Percentiles rank a stretch among this genome's conserved stretches.
phyloP scores from a whole-genome alignment of 2,113 vertebrate species.

The Oryzias curvinotus region DNA sequence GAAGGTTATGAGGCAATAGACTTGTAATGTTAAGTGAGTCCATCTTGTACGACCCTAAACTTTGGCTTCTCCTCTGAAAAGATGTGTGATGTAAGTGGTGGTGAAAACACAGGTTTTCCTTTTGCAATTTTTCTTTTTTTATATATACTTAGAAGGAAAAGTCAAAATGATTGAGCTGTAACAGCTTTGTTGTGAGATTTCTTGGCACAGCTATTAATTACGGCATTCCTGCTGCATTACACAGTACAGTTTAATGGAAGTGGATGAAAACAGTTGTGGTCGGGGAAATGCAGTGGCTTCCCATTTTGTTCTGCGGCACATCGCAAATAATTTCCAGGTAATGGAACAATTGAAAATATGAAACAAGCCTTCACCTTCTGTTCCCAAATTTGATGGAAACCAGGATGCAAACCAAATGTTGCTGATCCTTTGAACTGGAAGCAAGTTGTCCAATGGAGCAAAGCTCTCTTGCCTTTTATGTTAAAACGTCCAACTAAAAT shows the following conservation, averaged over 20 bases:
- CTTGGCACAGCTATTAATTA: conserved; percentile 41
- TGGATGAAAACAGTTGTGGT: conserved; percentile 53
- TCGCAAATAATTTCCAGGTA: conserved; percentile 57
- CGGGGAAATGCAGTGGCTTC: conserved; percentile 34
- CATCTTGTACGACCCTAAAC: conserved; percentile 58
- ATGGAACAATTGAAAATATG: conserved; percentile 38
- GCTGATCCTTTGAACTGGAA: too few relatives aligned
- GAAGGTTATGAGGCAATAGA: conserved; percentile 52
- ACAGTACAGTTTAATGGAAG: conserved; percentile 43
- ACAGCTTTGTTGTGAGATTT: conserved; percentile 55
- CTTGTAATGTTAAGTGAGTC: conserved; percentile 56
- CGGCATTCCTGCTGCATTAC: conserved; percentile 52
- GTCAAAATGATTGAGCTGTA: conserved; percentile 54
- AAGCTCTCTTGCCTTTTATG: too few relatives aligned
- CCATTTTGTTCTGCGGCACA: conserved; percentile 43
- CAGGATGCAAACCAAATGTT: too few relatives aligned
- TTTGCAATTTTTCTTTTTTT: conserved; percentile 3
- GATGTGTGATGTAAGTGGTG: conserved; percentile 44
- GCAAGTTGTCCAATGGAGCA: too few relatives aligned
- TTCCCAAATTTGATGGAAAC: too few relatives aligned
- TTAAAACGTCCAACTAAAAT: too few relatives aligned
- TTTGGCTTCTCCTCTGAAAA: conserved; percentile 48
- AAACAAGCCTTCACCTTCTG: conserved; percentile 7
- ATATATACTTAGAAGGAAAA: conserved; percentile 26
- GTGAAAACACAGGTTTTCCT: conserved; percentile 50